Evolutionary conservation across 2,888 invertebrate species (phyloP), one percentile per base, ranked within the genome.

Genomic region (Eupithecia dodoneata): DNA sequence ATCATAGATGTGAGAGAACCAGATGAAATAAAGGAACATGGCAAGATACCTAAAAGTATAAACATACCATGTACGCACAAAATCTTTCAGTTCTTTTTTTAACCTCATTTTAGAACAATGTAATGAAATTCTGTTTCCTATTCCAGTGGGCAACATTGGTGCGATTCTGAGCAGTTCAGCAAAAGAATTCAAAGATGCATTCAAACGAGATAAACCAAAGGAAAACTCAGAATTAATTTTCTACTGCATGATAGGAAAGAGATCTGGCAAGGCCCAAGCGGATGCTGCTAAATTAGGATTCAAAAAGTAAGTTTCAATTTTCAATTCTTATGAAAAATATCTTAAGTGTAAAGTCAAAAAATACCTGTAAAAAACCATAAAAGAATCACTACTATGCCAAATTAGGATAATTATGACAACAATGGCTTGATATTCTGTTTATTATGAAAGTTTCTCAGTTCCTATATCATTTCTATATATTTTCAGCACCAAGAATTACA

Each of bases 1-100:
- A 95, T 98, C 45, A 96, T 98, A 79, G 98, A 98, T 93, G 97
- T 98, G 0, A 96, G 98, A 81, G 97, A 97, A 87, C 97, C 97
- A 49, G 90, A 95, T 13, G 98, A 98, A 91, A 89, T 98, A 12
- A 90, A 95, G 79, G 96, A 97, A 86, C 96, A 96, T 82, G 97
- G 98, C 4, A 93, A 95, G 85, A 96, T 98, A 78, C 97, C 97
- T 59, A 96, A 96, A 75, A 97, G 97, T 85, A 95, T 97, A 74
- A 97, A 97, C 86, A 97, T 98, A 88, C 97, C 97, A 83, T 94
- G 97, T 97, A 95, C 96, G 96, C 92, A 74, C 59, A 15, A 66
- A 30, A 63, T 4, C 10, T 10, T 30, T 10, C 12, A 15, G 13
- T 42, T 18, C 2, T 63, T 15, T 63, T 18, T 30, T 63, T 1